Evolutionary conservation across 2,888 invertebrate species (phyloP), one percentile per base, ranked within the genome.

Genomic region (Crepidodera aurea): DNA sequence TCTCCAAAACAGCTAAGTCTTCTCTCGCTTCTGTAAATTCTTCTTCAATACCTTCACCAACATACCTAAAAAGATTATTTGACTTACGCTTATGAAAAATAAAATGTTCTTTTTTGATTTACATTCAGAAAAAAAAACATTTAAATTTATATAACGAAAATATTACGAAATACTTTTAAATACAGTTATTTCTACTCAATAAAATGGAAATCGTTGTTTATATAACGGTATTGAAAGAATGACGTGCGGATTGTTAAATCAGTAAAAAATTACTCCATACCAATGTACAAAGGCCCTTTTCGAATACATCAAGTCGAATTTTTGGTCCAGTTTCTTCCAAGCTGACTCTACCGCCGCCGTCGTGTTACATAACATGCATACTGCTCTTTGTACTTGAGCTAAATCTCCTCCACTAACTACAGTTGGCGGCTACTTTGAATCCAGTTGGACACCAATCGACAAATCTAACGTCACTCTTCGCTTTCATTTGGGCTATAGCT

Each of bases 361-460:
- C 4, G 95, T 96, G 82, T 96, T 96, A 76, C 87, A 93, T 77
- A 88, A 83, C 91, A 96, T 94, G 77, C 94, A 96, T 22, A 93
- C 93, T 32, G 95, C 94, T 67, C 95, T 87, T 71, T 91, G 89
- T 53, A 93, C 91, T 76, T 88, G 88, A 63, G 94, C 93, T 75
- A 93, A 82, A 81, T 93, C 92, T 0, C 91, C 91, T 15, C 89
- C 89, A 12, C 87, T 87, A 51, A 91, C 90, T 58, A 89, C 88
- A 1, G 90, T 89, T 0, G 95, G 94, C 15, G 91, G 90, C 81
- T 34, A 76, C 77, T 83, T 94, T 94, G 78, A 95, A 95, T 0
- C 96, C 95, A 5, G 95, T 95, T 1, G 95, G 95, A 78, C 94
- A 93, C 94, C 94, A 95, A 76, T 95, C 94, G n/a, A 96, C 95